Evolutionary conservation across 2,888 invertebrate species (phyloP).

Genomic region (Miltochrista miniata): DNA sequence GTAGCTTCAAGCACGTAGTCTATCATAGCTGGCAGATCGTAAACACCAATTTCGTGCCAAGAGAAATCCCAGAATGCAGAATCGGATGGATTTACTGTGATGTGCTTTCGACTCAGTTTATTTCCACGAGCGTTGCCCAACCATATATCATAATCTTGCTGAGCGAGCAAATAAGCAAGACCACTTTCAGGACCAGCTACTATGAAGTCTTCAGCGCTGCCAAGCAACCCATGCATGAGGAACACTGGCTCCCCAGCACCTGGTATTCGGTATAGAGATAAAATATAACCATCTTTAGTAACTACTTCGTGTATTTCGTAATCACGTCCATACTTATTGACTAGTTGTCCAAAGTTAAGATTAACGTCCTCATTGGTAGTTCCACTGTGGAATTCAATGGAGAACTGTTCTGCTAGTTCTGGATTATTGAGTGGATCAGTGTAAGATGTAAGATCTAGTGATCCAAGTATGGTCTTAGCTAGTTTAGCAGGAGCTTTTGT

Average conservation of each 20-base stretch:
- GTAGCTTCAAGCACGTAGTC: constrained; percentile 85
- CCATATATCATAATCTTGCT: constrained; percentile 90
- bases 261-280: constrained; percentile 58
- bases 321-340: constrained; percentile 54
- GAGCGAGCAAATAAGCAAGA: constrained; percentile 77
- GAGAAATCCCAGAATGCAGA: constrained; percentile 87
- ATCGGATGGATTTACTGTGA: constrained; percentile 55
- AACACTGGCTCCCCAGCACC: constrained; percentile 53
- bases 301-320: constrained; percentile 49
- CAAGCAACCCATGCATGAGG: constrained; percentile 66
- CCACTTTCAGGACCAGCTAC: constrained; percentile 56
- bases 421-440: background rate
- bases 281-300: constrained; percentile 60
- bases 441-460: constrained; percentile 1
- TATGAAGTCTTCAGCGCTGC: constrained; percentile 65
- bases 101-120: constrained; percentile 84
- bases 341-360: constrained; percentile 44
- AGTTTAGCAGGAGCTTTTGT: background rate
- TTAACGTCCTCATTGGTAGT: constrained; percentile 50
- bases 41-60: constrained; percentile 91
- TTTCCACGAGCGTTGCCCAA: constrained; percentile 91
- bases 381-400: background rate
- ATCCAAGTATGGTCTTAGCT: background rate
- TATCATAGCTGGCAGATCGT: constrained; percentile 91
- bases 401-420: background rate